Evolutionary conservation across 2,888 invertebrate species (phyloP), one percentile per base, ranked within the genome.

Genomic region (Litoditis marina): DNA sequence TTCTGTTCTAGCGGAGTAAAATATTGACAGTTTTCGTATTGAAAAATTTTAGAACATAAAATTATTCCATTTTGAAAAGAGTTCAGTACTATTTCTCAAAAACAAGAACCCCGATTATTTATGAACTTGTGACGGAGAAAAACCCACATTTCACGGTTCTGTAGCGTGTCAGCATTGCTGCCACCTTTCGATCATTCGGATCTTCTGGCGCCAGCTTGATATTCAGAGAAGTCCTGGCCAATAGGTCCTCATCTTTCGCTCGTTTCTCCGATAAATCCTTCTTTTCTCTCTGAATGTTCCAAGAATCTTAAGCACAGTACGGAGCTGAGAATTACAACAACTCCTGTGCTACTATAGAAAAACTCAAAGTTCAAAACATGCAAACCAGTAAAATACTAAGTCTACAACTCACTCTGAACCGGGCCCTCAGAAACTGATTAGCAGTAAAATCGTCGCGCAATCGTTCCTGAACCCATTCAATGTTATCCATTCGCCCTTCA

Each of bases 401-500:
- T n/a, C n/a, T n/a, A n/a, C 11, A 27, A 49, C 71, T 32, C 86
- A 92, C 93, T 83, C 96, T 88, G 84, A 98, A 94, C 76, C 88
- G 88, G 50, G 90, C 88, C 61, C 96, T 87, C 28, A 95, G 85
- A 47, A 88, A 88, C 79, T 89, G 90, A 85, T 98, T 98, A 0
- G 93, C 90, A 60, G 89, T 88, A 83, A 93, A 98, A 84, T 92
- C 92, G 85, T 98, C 95, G 78, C 90, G 89, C 92, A 92, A 92
- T 0, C 90, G 87, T 52, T 87, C 88, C 78, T 91, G 90, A 79
- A 92, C 90, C 66, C 77, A 72, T 72, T 90, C 90, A 3, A 95
- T 86, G 74, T 88, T 87, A 11, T 89, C 89, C 0, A 98, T n/a
- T 91, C 98, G 93, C 93, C 94, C 83, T 89, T 91, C 78, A 92